A percentile compares a stretch with the other conserved stretches of the same genome.
These are phyloP conservation scores for Apostichopus leukothele DNA, from an alignment of 53 echinoderm and acorn worm genomes.

Conservation along the genomic window DNA sequence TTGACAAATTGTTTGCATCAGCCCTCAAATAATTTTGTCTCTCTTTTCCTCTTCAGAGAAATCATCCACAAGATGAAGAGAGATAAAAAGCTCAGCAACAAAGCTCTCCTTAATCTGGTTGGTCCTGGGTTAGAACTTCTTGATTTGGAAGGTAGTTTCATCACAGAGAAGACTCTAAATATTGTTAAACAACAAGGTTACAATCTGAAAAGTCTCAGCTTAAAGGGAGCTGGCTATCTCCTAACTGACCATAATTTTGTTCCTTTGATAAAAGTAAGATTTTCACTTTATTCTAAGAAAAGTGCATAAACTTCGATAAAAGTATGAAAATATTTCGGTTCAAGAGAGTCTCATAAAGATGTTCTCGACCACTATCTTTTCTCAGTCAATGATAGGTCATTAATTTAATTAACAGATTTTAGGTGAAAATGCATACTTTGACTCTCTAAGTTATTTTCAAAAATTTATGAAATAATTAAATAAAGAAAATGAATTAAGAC, in stretches of 20 bases:
- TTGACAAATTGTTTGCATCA: too few species aligned
- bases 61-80: conserved; percentile 76
- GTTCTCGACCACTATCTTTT: too few species aligned
- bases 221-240: conserved; percentile 77
- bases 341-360: too few species aligned
- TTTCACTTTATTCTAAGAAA: not conserved
- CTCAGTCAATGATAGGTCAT: too few species aligned
- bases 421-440: too few species aligned
- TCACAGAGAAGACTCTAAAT: conserved; percentile 76
- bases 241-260: conserved; percentile 71
- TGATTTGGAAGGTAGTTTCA: conserved; percentile 67
- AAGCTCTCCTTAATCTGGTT: conserved; percentile 60
- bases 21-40: not conserved
- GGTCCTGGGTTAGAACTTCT: conserved; percentile 63
- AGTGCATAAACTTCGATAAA: too few species aligned
- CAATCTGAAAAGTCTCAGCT: conserved; percentile 61
- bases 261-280: conserved; percentile 71
- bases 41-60: conserved; percentile 49
- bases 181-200: conserved; percentile 66
- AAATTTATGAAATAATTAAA: too few species aligned
- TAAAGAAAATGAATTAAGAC: too few species aligned
- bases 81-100: conserved; percentile 66
- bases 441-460: too few species aligned
- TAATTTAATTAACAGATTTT: too few species aligned
- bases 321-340: too few species aligned